These are phyloP conservation scores for Sitobion miscanthi DNA, from an alignment of 1,140 invertebrate species.

Conservation along the genomic window DNA sequence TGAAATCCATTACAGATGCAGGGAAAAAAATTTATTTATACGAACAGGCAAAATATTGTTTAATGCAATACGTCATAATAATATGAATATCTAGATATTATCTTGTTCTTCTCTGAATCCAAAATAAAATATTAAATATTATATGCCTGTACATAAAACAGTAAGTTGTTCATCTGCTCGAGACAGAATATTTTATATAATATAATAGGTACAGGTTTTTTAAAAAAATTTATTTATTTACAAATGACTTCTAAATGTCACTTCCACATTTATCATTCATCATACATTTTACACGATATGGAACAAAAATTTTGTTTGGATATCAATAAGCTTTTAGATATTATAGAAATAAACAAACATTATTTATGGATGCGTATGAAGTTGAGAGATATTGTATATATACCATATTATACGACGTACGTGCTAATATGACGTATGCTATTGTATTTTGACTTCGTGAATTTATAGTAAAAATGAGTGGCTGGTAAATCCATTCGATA, in stretches of 20 bases:
- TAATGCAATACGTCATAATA: neutral
- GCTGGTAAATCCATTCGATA: neutral
- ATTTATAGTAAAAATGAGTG: neutral
- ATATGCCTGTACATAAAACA: neutral
- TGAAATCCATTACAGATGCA: neutral
- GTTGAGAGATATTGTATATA: neutral
- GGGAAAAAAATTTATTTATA: neutral
- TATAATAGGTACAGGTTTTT: neutral
- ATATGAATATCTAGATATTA: neutral
- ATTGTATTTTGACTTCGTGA: neutral
- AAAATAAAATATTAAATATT: neutral
- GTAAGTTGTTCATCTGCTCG: neutral
- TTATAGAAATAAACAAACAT: constrained; percentile 3
- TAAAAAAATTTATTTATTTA: neutral
- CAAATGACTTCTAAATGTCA: neutral
- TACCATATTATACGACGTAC: too few species aligned
- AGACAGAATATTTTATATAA: neutral
- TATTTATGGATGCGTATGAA: neutral
- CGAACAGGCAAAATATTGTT: neutral
- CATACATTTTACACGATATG: neutral
- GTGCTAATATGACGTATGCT: neutral
- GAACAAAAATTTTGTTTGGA: neutral
- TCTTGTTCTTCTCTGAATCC: neutral
- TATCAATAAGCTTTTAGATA: neutral
- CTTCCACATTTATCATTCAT: neutral